Percentiles rank a stretch among this genome's conserved stretches.
phyloP scores from a whole-genome alignment of 2,113 vertebrate genomes.

The Oncorhynchus clarkii region DNA sequence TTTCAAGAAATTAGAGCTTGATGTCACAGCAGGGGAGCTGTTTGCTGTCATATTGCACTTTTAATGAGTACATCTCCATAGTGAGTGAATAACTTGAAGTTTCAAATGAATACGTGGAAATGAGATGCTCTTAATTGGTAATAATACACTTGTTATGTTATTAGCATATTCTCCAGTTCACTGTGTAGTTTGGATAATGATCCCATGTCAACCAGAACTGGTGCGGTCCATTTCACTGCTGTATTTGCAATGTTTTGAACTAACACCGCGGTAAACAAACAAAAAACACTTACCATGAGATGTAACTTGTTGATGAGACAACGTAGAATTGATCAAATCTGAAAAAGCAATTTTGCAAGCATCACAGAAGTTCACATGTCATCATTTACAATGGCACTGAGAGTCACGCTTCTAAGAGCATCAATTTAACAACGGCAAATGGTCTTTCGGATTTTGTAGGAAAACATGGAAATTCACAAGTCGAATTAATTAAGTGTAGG shows the following conservation, averaged over 20 bases:
- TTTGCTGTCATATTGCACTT: slow-evolving; percentile 32
- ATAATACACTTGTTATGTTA: not conserved
- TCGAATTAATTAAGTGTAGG: too few species aligned
- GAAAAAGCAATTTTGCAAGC: not conserved
- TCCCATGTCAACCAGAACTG: too few species aligned
- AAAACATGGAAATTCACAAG: too few species aligned
- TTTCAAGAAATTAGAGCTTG: not conserved
- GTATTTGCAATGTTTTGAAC: not conserved
- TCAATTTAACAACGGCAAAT: too few species aligned
- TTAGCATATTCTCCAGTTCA: not conserved
- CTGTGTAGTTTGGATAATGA: too few species aligned
- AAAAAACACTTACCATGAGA: not conserved
- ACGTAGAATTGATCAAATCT: not conserved
- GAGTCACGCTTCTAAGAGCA: not conserved
- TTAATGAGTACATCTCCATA: slow-evolving; percentile 31
- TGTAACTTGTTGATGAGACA: not conserved
- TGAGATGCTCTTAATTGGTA: not conserved
- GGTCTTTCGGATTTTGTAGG: too few species aligned
- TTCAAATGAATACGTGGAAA: not conserved
- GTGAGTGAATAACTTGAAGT: not conserved
- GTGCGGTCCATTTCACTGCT: too few species aligned
- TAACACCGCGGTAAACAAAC: not conserved
- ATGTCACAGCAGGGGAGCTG: not conserved
- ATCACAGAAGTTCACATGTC: not conserved
- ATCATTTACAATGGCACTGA: not conserved